These are phyloP conservation scores for Ridgeia piscesae DNA, from an alignment of 1,140 invertebrate species.

Conservation along the genomic window DNA sequence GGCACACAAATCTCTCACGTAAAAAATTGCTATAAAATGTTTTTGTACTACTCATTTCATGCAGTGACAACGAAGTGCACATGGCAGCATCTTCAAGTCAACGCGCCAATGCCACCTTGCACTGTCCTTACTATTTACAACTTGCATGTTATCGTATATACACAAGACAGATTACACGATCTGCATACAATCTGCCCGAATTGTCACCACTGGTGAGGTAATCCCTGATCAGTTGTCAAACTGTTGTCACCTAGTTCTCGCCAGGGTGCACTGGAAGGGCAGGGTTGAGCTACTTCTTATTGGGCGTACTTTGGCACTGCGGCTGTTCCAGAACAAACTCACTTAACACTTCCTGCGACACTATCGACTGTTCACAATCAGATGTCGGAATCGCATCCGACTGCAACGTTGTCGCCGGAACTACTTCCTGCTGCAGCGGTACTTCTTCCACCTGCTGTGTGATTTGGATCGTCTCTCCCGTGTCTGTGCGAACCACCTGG, in stretches of 20 bases:
- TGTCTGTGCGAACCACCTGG: slow-evolving; percentile 45
- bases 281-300: neutral
- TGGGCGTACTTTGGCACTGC: neutral
- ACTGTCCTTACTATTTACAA: neutral
- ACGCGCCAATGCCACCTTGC: neutral
- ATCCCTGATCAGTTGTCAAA: neutral
- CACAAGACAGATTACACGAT: neutral
- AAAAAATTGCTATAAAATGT: neutral
- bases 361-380: neutral
- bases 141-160: neutral
- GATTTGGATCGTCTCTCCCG: slow-evolving; percentile 36
- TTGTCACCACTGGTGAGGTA: neutral
- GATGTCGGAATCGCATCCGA: neutral
- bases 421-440: neutral
- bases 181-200: neutral
- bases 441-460: neutral
- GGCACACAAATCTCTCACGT: neutral
- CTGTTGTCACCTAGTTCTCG: neutral
- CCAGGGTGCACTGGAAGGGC: neutral
- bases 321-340: neutral
- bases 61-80: neutral
- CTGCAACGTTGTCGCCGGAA: neutral
- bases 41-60: neutral
- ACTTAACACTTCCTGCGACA: neutral
- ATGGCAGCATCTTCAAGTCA: neutral